phyloP scores from a whole-genome alignment of 1,140 invertebrate genomes.

The Campodea augens region DNA sequence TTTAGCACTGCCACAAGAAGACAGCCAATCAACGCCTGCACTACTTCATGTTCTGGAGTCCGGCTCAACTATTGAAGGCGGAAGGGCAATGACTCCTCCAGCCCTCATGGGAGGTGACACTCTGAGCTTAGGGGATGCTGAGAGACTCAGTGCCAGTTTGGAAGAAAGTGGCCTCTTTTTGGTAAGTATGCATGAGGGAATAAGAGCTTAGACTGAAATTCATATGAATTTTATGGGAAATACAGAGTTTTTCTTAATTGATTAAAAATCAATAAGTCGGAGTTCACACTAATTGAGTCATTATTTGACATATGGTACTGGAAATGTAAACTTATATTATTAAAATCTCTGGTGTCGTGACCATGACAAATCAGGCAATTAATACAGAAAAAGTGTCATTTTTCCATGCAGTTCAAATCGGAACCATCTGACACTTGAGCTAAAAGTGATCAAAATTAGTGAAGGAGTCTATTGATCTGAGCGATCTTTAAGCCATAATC shows the following conservation, averaged over 20 bases:
- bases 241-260: no score
- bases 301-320: constrained; percentile 5
- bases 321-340: constrained; percentile 7
- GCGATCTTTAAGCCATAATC: no score
- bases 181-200: constrained; percentile 30
- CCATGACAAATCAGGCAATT: not conserved
- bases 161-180: constrained; percentile 67
- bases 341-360: constrained; percentile 3
- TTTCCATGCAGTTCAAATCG: not conserved
- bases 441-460: no score
- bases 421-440: no score
- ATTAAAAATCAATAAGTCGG: no score
- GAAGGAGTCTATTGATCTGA: no score
- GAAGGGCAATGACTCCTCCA: no score
- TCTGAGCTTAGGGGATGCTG: no score
- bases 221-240: no score
- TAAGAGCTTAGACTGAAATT: no score
- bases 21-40: constrained; percentile 66
- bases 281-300: no score
- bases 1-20: constrained; percentile 56
- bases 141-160: constrained; percentile 64
- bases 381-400: not conserved
- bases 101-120: no score
- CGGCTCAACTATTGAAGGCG: constrained; percentile 21
- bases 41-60: constrained; percentile 41